Base-by-base conservation (phyloP, 2,888 invertebrate genomes). In the Spodoptera littoralis region DNA sequence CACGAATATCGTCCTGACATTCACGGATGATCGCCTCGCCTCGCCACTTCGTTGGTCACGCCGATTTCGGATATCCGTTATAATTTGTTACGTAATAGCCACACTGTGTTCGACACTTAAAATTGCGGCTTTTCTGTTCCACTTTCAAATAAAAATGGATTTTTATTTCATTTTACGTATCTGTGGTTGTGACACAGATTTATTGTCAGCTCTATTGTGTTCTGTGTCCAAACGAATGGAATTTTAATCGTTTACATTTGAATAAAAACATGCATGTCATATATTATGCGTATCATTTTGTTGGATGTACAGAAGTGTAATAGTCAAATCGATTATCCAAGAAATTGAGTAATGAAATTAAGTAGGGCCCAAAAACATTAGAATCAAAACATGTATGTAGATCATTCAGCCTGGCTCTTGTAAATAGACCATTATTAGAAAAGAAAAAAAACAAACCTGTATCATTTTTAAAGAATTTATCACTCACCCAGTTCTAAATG, bases 21-120 rank as follows among this genome's bases (percentile, higher is more conserved):
- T 88, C 84, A 88, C 79, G 85, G 79, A 74, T 79, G 79, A 84
- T 76, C 71, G 79, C 70, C 24, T 78, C 71, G 79, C 70, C 24
- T 78, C 57, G 56, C 52, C 79, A 83, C 77, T 79, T 74, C 81
- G 64, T 64, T 75, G 71, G 64, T 57, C 70, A 64, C 75, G 71
- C 56, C 78, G 74, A 65, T 77, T 82, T 83, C 79, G 83, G 80
- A 84, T 79, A 81, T 84, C 84, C 84, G 84, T 79, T 80, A 82
- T 81, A 81, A 84, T 83, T 81, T 78, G 82, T 84, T 80, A 78
- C 69, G 64, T 75, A 73, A 77, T 56, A 13, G 45, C 66, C 60
- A 67, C 63, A 41, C 60, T 78, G 60, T 47, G 70, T 76, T 70
- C 58, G 62, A 65, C 48, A 65, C 48, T 71, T 63, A 55, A 77